Base-by-base conservation (phyloP, 1,140 invertebrate genomes). In the Mylabris phalerata region DNA sequence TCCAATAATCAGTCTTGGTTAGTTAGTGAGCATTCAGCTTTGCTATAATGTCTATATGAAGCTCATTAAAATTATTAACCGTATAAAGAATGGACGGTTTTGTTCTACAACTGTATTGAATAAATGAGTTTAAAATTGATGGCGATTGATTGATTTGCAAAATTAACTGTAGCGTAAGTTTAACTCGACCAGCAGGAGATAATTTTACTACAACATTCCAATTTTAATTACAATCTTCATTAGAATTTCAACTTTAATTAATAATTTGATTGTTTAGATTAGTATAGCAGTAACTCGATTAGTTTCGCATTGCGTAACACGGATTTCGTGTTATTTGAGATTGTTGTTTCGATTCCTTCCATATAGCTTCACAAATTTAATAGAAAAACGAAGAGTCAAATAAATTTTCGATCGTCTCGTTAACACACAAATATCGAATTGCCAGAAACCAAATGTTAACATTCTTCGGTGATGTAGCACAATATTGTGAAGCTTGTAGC, bases 361-460 rank as follows among this genome's bases (percentile, higher is more conserved):
- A 44, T 50, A 44, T 24, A 52, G 47, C 47, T 63, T 57, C 59
- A 63, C 62, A 58, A 59, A 61, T 47, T 58, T 56, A 60, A 66
- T 61, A 44, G 52, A 60, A 62, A 32, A 1, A 19, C 19, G 19
- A 32, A 32, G 32, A 32, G 61, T 60, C 55, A 60, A 54, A 50
- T 62, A 44, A 63, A 63, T 61, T 61, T 66, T 51, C 25, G 19
- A 46, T 61, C 44, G 7, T 48, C 48, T 52, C 55, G 55, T 50
- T 63, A 57, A 50, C 48, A 58, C 32, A 7, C 4, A 32, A 5
- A 32, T 66, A 65, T 67, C 64, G 50, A 50, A 48, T 69, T 62
- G 66, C 65, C 54, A 63, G 47, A 70, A 68, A 65, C 64, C 67
- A 68, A 70, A 68, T 67, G 63, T 69, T 65, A 67, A 67, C 66